Conservation (phyloP, 2,797 vertebrate genomes). For the Aldrovandia affinis region DNA sequence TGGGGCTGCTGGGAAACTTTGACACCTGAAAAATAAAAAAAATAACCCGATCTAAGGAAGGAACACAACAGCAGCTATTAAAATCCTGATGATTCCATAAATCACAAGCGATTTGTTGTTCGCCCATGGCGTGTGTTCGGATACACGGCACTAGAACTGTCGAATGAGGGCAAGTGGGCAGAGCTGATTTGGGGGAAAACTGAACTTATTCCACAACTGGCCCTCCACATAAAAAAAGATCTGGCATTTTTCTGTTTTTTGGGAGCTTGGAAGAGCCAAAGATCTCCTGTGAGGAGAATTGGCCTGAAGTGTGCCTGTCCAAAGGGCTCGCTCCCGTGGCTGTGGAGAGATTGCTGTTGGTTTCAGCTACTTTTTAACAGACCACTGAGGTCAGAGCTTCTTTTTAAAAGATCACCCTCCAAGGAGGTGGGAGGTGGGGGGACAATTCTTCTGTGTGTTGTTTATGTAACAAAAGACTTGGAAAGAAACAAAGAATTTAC, state of each 20-base stretch:
- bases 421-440: slow-evolving; percentile 50
- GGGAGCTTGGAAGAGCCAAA: slow-evolving; percentile 71
- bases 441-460: slow-evolving; percentile 64
- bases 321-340: slow-evolving; percentile 76
- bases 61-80: slow-evolving; percentile 82
- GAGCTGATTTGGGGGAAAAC: slow-evolving; percentile 69
- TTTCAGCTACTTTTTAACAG: slow-evolving; percentile 72
- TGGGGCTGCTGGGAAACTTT: slow-evolving; percentile 78
- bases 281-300: slow-evolving; percentile 81
- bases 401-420: slow-evolving; percentile 74
- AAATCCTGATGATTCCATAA: slow-evolving; percentile 85
- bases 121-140: slow-evolving; percentile 79
- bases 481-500: slow-evolving; percentile 48
- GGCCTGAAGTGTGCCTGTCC: slow-evolving; percentile 80
- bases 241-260: slow-evolving; percentile 65
- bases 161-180: slow-evolving; percentile 72
- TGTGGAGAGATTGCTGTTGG: slow-evolving; percentile 56
- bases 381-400: slow-evolving; percentile 70
- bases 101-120: slow-evolving; percentile 83
- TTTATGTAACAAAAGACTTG: slow-evolving; percentile 75
- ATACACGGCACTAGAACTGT: slow-evolving; percentile 76
- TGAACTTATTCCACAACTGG: slow-evolving; percentile 76
- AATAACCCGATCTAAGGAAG: slow-evolving; percentile 80
- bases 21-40: slow-evolving; percentile 80
- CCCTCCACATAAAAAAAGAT: slow-evolving; percentile 58